phyloP scores from a whole-genome alignment of 1,140 invertebrate genomes.

The Melitaea cinxia region DNA sequence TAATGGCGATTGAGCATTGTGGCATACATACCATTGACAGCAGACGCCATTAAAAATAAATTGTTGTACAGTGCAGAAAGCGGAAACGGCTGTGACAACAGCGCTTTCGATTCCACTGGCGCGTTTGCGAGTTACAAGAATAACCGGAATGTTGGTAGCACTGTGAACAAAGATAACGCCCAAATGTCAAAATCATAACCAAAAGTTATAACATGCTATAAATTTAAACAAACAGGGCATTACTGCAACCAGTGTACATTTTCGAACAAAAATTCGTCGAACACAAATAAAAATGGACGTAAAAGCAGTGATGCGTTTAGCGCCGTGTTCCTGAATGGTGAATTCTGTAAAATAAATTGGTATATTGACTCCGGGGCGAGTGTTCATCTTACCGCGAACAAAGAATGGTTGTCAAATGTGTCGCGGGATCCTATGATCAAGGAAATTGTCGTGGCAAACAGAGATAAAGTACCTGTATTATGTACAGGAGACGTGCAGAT shows the following conservation, averaged over 20 bases:
- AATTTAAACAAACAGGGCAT: slow-evolving; percentile 24
- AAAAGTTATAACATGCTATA: slow-evolving; percentile 27
- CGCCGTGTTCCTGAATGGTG: slow-evolving; percentile 16
- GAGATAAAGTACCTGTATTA: background rate
- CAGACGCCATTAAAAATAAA: slow-evolving; percentile 9
- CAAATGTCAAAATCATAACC: background rate
- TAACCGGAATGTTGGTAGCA: no score
- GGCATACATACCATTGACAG: background rate
- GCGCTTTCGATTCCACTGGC: no score
- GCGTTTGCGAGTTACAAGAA: no score
- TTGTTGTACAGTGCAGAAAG: slow-evolving; percentile 8
- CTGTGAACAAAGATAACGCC: background rate
- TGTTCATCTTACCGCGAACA: slow-evolving; percentile 9
- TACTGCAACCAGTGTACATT: slow-evolving; percentile 20
- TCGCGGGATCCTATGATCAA: background rate
- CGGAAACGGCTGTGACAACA: background rate
- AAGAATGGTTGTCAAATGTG: slow-evolving; percentile 14
- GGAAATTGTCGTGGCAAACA: background rate
- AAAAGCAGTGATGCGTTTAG: slow-evolving; percentile 21
- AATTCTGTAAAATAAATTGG: slow-evolving; percentile 10
- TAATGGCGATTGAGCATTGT: slow-evolving; percentile 13
- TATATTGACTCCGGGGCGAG: slow-evolving; percentile 23
- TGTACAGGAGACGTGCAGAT: background rate
- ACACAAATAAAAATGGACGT: background rate
- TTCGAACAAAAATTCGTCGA: background rate